phyloP scores from a whole-genome alignment of 2,797 vertebrate species.

The Enteromius argenteus region DNA sequence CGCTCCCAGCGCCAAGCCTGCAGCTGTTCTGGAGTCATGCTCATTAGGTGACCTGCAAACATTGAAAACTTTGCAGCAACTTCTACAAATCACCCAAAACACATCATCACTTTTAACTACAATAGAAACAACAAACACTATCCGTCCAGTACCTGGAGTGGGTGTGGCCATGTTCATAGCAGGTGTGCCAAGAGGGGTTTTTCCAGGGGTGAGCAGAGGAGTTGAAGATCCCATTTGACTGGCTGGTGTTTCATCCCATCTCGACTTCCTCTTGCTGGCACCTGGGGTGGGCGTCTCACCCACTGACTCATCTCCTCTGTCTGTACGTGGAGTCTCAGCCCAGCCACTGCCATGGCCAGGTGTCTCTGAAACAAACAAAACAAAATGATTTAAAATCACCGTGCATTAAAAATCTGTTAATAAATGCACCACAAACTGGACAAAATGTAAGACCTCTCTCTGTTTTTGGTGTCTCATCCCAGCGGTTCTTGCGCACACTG shows the following conservation, averaged over 20 bases:
- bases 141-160: conserved; percentile 85
- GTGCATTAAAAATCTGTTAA: not conserved
- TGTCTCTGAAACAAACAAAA: conserved; percentile 81
- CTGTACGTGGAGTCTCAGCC: conserved; percentile 97
- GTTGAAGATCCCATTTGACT: conserved; percentile 99
- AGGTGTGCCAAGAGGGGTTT: conserved; percentile 96
- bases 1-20: conserved; percentile 99
- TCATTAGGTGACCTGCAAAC: conserved; percentile 93
- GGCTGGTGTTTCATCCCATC: conserved; percentile 98
- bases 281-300: conserved; percentile 97
- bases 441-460: conserved; percentile 82
- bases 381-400: not conserved
- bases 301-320: conserved; percentile 95
- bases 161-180: conserved; percentile 99
- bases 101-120: not conserved
- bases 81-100: not conserved
- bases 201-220: conserved; percentile 94
- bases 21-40: conserved; percentile 98
- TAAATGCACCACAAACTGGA: not conserved
- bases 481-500: conserved; percentile 96
- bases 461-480: conserved; percentile 98
- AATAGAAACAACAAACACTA: not conserved
- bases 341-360: conserved; percentile 97
- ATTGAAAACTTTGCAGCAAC: not conserved
- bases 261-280: conserved; percentile 96